These are phyloP conservation scores for Strigops habroptila DNA, from an alignment of 2,113 vertebrate species.

Conservation along the genomic window DNA sequence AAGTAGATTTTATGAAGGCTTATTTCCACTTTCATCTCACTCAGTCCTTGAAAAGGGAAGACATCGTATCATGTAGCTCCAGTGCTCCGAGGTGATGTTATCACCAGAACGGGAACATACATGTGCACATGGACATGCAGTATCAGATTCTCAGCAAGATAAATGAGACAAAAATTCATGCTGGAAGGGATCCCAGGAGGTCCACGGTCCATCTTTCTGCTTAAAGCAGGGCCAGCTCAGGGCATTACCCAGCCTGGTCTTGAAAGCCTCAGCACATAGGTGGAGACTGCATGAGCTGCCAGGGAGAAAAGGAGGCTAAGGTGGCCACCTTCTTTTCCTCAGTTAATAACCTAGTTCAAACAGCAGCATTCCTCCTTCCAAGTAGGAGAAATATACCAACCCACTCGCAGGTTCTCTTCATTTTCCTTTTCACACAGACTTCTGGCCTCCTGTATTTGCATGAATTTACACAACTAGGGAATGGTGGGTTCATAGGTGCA, in stretches of 20 bases:
- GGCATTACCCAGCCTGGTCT: not conserved
- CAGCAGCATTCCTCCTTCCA: not conserved
- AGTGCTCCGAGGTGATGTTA: not conserved
- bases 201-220: not conserved
- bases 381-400: not conserved
- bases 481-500: not conserved
- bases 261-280: not conserved
- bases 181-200: not conserved
- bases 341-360: not conserved
- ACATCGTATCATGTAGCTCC: fast-evolving
- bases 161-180: not conserved
- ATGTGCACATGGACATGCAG: not conserved
- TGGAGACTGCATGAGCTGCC: not conserved
- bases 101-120: not conserved
- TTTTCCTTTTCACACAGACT: not conserved
- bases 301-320: not conserved
- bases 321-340: not conserved
- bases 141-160: not conserved
- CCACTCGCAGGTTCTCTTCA: not conserved
- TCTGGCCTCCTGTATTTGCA: not conserved
- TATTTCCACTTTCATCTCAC: not conserved
- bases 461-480: not conserved
- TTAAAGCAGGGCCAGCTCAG: not conserved
- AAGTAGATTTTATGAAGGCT: not conserved
- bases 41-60: not conserved